phyloP scores from a whole-genome alignment of 1,140 invertebrate species.

The Psilanteris sp. region DNA sequence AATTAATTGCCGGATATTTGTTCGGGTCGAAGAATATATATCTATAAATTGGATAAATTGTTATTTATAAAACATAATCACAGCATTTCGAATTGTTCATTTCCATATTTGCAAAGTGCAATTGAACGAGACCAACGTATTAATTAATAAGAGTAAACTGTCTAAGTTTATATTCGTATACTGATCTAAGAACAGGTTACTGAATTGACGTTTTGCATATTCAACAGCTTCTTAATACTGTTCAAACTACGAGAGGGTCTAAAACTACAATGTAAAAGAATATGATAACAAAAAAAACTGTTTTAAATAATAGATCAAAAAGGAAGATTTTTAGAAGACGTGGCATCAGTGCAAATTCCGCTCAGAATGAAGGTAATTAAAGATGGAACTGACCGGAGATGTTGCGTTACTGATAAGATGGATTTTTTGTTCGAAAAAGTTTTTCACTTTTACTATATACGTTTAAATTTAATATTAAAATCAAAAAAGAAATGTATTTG shows the following conservation, averaged over 20 bases:
- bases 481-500: no score
- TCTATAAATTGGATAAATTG: no score
- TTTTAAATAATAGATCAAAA: conserved; percentile 58
- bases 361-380: conserved; percentile 3
- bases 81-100: conserved; percentile 33
- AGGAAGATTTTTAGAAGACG: conserved; percentile 31
- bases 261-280: conserved; percentile 59
- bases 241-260: conserved; percentile 48
- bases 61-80: conserved; percentile 2
- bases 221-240: conserved; percentile 58
- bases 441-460: background rate
- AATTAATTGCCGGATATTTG: no score
- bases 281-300: conserved; percentile 50
- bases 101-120: conserved; percentile 27
- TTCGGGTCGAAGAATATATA: no score
- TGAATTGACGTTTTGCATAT: conserved; percentile 62
- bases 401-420: no score
- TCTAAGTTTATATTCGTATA: conserved; percentile 61
- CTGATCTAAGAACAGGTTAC: conserved; percentile 59
- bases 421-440: no score
- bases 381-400: background rate
- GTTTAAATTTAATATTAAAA: no score
- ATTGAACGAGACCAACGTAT: conserved; percentile 48
- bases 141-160: conserved; percentile 62
- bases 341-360: conserved; percentile 14